Evolutionary conservation across 2,113 vertebrate genomes (phyloP), one percentile per base, ranked within the genome.

Genomic region (Spea multiplicata): DNA sequence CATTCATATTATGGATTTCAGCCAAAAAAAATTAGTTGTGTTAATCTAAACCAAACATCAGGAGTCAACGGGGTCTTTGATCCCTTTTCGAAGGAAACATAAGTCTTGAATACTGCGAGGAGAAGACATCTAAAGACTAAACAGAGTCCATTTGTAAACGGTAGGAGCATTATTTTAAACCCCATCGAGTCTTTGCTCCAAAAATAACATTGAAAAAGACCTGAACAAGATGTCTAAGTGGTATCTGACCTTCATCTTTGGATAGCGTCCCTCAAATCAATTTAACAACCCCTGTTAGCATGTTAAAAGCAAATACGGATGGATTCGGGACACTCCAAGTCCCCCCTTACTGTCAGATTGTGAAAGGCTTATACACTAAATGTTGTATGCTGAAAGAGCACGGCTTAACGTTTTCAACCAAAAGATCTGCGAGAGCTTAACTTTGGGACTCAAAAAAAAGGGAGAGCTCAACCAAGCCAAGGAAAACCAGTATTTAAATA

Each of bases 181-280:
- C 74, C 69, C 47, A 46, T 30, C 44, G 69, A 55, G 69, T 44
- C 48, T 50, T 14, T 8, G n/a, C 59, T 72, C 69, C 69, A 78
- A 78, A 62, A 66, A 78, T 66, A 72, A 72, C 69, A 72, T 53
- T 46, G 4, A 71, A 64, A 64, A 71, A 71, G 65, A 70, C 53
- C 71, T 65, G 68, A 78, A 78, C 68, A 78, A 78, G 76, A 46
- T 78, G 76, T 48, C 64, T 78, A 66, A 71, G 76, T 72, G 69
- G 59, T 78, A 78, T 72, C 76, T 78, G 76, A 66, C 69, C 76
- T 78, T 72, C 76, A 78, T 78, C 68, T 72, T 78, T 78, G 76
- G 76, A 47, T 17, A 30, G 59, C 48, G 7, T 68, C 76, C 76
- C 69, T 72, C 69, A 78, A 78, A 78, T 65, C 69, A 78, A 78